These are phyloP conservation scores for Trachythela sp. DNA, from an alignment of 64 coral and sea anemone genomes.

Conservation along the genomic window DNA sequence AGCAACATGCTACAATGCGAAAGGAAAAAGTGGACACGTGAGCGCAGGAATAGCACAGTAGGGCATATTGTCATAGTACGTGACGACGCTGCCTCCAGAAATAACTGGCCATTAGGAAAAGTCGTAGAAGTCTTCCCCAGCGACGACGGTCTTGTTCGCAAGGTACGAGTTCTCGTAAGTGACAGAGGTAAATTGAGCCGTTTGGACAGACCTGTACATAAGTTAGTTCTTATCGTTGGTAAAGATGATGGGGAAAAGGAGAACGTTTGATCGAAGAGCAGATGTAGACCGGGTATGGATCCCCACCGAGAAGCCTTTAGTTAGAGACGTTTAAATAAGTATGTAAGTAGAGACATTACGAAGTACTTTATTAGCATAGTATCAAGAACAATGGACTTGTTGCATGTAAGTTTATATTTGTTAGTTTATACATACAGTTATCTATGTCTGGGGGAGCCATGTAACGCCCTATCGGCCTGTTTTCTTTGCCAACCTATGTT, in stretches of 20 bases:
- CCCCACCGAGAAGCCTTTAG: neutral
- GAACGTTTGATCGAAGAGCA: neutral
- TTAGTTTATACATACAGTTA: neutral
- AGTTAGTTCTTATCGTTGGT: neutral
- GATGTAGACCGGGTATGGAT: neutral
- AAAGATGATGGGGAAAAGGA: neutral
- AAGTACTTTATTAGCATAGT: neutral
- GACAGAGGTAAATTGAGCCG: neutral
- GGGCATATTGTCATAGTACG: neutral
- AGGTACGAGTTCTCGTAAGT: neutral
- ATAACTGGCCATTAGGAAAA: neutral
- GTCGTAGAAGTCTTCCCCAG: neutral
- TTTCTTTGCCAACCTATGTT: neutral
- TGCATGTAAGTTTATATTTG: neutral
- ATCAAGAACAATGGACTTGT: neutral
- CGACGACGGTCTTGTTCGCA: conserved; percentile 1
- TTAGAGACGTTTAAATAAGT: neutral
- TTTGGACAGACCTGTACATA: neutral
- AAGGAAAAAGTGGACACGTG: neutral
- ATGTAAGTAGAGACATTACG: neutral
- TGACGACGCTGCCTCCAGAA: neutral
- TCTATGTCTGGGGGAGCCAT: neutral
- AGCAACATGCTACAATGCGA: neutral
- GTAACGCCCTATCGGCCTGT: neutral
- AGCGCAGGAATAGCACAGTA: neutral